Evolutionary conservation across 2,113 vertebrate species (phyloP).

Genomic region (Octodon degus): DNA sequence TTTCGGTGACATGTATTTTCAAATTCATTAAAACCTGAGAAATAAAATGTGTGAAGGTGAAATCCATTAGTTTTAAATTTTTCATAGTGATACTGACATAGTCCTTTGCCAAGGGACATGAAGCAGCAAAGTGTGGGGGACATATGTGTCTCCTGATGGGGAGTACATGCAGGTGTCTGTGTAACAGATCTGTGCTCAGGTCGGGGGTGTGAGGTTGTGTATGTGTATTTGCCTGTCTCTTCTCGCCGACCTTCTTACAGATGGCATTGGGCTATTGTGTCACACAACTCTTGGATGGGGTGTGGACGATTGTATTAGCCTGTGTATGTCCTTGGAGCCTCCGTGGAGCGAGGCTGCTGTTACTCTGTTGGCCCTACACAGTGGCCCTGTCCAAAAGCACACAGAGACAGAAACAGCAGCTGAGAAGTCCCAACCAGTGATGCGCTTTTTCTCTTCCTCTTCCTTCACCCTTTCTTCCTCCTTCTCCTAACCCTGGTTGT

Average conservation of each 20-base stretch:
- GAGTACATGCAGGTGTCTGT: not conserved
- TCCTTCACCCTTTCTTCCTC: not conserved
- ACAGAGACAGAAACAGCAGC: not conserved
- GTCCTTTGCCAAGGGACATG: not conserved
- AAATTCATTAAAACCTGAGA: slow-evolving; percentile 2
- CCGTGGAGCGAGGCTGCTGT: not conserved
- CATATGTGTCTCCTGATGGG: not conserved
- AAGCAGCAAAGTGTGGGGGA: not conserved
- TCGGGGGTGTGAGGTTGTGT: not conserved
- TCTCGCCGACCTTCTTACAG: not conserved
- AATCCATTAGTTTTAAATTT: not conserved
- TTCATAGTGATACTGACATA: slow-evolving; percentile 7
- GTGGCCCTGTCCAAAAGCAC: not conserved
- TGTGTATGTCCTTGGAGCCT: not conserved
- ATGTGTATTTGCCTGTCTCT: not conserved
- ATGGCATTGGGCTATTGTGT: not conserved
- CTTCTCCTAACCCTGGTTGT: not conserved
- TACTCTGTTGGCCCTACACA: not conserved
- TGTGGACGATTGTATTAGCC: not conserved
- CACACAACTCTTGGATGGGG: not conserved
- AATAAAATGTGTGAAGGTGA: slow-evolving; percentile 24
- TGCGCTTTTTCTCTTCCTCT: not conserved
- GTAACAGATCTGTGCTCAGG: not conserved
- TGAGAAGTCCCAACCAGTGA: not conserved
- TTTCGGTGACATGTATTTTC: not conserved